A percentile compares a stretch with the other conserved stretches of the same genome.
Evolutionary conservation across 2,797 vertebrate species (phyloP).

Genomic region (Bovichtus variegatus): DNA sequence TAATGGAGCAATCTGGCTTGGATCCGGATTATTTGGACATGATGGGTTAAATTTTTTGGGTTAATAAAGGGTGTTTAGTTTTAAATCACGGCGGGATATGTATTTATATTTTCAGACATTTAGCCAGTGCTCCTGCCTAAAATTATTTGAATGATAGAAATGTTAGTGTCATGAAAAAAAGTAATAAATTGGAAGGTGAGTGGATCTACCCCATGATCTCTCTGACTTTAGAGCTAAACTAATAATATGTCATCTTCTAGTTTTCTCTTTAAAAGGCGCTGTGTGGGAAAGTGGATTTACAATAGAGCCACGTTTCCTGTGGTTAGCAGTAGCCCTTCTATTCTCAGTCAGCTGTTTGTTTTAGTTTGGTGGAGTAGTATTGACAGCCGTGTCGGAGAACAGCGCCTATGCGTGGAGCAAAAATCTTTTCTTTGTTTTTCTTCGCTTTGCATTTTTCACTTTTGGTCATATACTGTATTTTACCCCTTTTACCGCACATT

Average conservation of each 20-base stretch:
- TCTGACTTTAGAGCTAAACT: not conserved
- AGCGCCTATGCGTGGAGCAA: not conserved
- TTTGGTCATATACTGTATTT: constrained; percentile 5
- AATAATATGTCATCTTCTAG: not conserved
- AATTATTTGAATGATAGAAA: not conserved
- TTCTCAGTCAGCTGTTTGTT: constrained; percentile 64
- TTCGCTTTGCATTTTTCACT: constrained; percentile 19
- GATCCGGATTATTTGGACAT: not conserved
- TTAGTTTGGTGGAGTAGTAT: constrained; percentile 62
- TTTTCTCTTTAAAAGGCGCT: constrained; percentile 26
- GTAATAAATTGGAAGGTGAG: not conserved
- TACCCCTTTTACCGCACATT: constrained; percentile 6
- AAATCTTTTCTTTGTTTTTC: constrained; percentile 29
- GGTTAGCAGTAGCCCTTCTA: constrained; percentile 15
- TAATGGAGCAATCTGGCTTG: not conserved
- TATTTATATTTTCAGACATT: not conserved
- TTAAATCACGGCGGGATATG: not conserved
- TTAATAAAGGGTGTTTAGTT: not conserved
- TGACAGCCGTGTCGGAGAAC: constrained; percentile 3
- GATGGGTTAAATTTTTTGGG: accelerated
- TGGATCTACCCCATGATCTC: not conserved
- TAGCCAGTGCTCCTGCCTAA: not conserved
- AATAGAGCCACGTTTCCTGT: constrained; percentile 42
- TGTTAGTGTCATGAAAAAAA: not conserved
- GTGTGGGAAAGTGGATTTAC: constrained; percentile 44